phyloP scores from a whole-genome alignment of 2,797 vertebrate genomes.

The Urocyon cinereoargenteus region DNA sequence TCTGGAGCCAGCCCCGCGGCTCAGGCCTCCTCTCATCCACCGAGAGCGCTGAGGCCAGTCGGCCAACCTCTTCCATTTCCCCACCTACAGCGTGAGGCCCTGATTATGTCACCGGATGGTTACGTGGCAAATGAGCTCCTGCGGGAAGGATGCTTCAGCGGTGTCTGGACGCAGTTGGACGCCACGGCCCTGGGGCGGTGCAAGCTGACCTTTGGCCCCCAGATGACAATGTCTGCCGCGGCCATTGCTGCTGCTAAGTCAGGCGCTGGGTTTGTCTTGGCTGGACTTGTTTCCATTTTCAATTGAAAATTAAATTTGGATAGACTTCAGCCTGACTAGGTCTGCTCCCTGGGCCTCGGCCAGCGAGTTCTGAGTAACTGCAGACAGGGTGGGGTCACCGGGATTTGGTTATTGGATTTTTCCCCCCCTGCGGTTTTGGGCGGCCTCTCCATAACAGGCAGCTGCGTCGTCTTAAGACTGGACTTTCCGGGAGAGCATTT shows the following conservation, averaged over 20 bases:
- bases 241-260: neutral
- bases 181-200: accelerated
- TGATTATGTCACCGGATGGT: accelerated
- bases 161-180: accelerated
- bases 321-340: neutral
- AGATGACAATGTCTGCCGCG: neutral
- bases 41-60: accelerated
- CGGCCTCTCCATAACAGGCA: neutral
- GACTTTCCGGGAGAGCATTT: conserved; percentile 22
- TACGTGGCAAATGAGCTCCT: accelerated
- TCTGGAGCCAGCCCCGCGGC: neutral
- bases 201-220: neutral
- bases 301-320: conserved; percentile 58
- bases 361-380: conserved; percentile 32
- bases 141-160: neutral
- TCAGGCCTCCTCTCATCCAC: neutral
- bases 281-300: conserved; percentile 67
- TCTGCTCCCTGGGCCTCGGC: conserved; percentile 14
- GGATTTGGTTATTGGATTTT: conserved; percentile 45
- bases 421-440: conserved; percentile 49
- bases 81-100: neutral
- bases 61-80: neutral
- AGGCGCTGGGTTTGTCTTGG: conserved; percentile 35
- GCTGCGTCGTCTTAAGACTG: neutral
- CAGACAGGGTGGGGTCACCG: conserved; percentile 66